These are phyloP conservation scores for Aleiodes sp. DNA, from an alignment of 1,140 invertebrate genomes.

Conservation along the genomic window DNA sequence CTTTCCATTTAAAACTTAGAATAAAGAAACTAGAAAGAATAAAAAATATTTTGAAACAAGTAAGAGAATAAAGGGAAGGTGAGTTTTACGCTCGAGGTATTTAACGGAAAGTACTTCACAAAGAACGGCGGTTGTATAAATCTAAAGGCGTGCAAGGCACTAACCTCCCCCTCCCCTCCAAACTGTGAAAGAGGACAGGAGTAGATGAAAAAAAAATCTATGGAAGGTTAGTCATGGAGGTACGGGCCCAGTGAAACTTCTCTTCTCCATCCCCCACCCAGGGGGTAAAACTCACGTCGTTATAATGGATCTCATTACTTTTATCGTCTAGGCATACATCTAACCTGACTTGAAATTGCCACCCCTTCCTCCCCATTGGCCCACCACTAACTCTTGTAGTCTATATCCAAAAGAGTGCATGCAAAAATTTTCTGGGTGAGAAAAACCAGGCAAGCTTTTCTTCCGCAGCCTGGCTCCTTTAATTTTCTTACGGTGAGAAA, in stretches of 20 bases:
- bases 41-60: not conserved
- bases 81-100: conserved; percentile 23
- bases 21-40: not conserved
- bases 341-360: conserved; percentile 57
- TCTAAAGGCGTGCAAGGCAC: conserved; percentile 22
- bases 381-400: too few species aligned
- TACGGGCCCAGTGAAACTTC: not conserved
- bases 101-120: conserved; percentile 34
- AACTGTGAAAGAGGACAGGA: conserved; percentile 4
- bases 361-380: too few species aligned
- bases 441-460: not conserved
- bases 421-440: not conserved
- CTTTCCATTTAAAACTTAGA: not conserved
- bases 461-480: not conserved
- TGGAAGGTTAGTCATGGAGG: conserved; percentile 5
- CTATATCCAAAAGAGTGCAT: not conserved
- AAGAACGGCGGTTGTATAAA: conserved; percentile 32
- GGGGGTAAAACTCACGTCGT: conserved; percentile 53
- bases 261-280: conserved; percentile 44
- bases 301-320: conserved; percentile 67
- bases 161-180: not conserved
- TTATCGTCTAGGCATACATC: conserved; percentile 62
- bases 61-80: not conserved
- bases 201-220: not conserved
- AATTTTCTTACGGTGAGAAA: not conserved